These are phyloP conservation scores for Operophtera brumata DNA, from an alignment of 2,888 invertebrate genomes.

Conservation along the genomic window DNA sequence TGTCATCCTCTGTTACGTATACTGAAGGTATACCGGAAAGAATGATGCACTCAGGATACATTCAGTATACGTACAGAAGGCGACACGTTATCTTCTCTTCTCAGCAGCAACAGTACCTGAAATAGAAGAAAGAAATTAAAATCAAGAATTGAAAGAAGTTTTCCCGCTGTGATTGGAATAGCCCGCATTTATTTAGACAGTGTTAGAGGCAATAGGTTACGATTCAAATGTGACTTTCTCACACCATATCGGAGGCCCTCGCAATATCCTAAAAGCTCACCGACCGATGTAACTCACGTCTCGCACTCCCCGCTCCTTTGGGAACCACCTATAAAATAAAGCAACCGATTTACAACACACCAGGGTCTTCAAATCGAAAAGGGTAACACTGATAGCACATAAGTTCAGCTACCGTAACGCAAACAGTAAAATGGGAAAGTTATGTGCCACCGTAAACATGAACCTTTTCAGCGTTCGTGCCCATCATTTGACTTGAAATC, in stretches of 20 bases:
- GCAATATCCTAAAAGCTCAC: slow-evolving; percentile 72
- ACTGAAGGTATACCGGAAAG: slow-evolving; percentile 99
- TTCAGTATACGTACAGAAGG: slow-evolving; percentile 99
- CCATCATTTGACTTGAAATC: slow-evolving; percentile 41
- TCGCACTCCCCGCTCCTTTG: slow-evolving; percentile 55
- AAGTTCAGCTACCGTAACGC: slow-evolving; percentile 57
- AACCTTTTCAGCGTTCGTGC: slow-evolving; percentile 31
- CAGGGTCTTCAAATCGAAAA: slow-evolving; percentile 67
- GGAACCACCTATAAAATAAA: slow-evolving; percentile 78
- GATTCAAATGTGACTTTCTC: slow-evolving; percentile 54
- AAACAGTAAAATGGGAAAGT: slow-evolving; percentile 46
- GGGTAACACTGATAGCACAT: slow-evolving; percentile 71
- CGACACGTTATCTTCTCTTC: slow-evolving; percentile 82
- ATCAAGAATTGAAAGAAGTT: slow-evolving; percentile 12
- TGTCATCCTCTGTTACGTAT: slow-evolving; percentile 99
- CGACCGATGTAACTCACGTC: slow-evolving; percentile 52
- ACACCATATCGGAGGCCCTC: slow-evolving; percentile 51
- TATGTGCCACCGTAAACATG: slow-evolving; percentile 56
- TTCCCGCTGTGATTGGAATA: slow-evolving; percentile 9
- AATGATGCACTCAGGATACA: slow-evolving; percentile 98
- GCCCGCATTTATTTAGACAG: slow-evolving; percentile 13
- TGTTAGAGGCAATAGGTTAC: slow-evolving; percentile 38
- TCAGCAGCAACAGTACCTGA: slow-evolving; percentile 43
- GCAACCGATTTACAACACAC: slow-evolving; percentile 76
- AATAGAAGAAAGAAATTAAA: slow-evolving; percentile 37